Evolutionary conservation across 2,113 vertebrate genomes (phyloP).

Genomic region (Mellivora capensis): DNA sequence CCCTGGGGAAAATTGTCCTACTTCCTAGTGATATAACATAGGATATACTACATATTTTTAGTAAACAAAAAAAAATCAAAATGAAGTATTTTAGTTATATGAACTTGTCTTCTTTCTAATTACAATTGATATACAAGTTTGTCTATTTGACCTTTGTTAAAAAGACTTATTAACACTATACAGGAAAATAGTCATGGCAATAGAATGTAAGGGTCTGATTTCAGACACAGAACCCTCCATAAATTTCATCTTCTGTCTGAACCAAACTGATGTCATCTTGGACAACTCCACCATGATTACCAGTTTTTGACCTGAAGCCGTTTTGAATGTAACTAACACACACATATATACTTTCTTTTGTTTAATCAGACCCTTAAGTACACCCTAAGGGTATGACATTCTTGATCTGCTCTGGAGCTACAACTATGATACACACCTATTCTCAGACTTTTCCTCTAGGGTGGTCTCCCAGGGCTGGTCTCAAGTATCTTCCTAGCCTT

Average conservation of each 20-base stretch:
- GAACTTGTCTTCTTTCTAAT: not conserved
- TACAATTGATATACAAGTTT: not conserved
- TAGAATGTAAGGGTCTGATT: not conserved
- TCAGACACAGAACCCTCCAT: not conserved
- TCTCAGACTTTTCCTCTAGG: not conserved
- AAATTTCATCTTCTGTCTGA: not conserved
- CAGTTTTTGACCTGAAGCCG: not conserved
- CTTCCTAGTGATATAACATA: not conserved
- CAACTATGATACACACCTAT: not conserved
- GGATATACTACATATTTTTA: not conserved
- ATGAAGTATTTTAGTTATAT: not conserved
- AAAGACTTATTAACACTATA: not conserved
- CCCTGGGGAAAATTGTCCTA: not conserved
- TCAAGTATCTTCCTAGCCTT: not conserved
- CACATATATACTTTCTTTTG: not conserved
- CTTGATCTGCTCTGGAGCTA: not conserved
- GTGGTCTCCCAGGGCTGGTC: no score
- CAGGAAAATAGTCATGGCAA: not conserved
- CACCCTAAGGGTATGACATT: not conserved
- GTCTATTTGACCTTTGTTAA: not conserved
- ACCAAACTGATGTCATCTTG: not conserved
- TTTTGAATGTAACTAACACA: not conserved
- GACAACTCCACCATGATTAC: not conserved
- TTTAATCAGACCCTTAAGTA: not conserved
- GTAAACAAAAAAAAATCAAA: not conserved